These are phyloP conservation scores for Prunella fulvescens DNA, from an alignment of 2,113 vertebrate species.

Conservation along the genomic window DNA sequence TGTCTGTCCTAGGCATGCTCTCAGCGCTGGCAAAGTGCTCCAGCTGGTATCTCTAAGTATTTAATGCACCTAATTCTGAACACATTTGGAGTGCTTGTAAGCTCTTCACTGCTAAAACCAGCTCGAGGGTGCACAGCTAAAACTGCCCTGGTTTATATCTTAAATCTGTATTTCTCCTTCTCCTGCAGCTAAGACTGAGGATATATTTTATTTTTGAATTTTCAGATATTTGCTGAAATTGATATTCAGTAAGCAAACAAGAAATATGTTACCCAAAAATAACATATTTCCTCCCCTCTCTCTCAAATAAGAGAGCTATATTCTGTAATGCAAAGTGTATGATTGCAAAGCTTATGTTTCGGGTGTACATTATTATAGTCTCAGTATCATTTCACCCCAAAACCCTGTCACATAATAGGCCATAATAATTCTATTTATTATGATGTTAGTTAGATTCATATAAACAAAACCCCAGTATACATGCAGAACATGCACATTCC, in stretches of 20 bases:
- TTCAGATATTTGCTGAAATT: background rate
- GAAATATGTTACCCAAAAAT: background rate
- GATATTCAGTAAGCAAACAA: background rate
- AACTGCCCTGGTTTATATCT: background rate
- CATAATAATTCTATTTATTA: background rate
- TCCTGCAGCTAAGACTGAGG: background rate
- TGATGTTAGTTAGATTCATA: background rate
- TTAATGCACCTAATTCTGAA: background rate
- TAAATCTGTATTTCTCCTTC: background rate
- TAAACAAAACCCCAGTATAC: background rate
- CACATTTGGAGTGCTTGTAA: background rate
- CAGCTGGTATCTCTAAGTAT: background rate
- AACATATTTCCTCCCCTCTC: fast-evolving
- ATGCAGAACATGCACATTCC: background rate
- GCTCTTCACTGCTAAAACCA: background rate
- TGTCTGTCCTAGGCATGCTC: background rate
- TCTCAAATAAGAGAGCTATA: background rate
- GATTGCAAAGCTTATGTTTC: background rate
- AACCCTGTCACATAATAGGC: background rate
- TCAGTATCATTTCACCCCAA: background rate
- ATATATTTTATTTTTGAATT: background rate
- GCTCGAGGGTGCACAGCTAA: background rate
- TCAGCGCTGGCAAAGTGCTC: background rate
- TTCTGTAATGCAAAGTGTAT: background rate
- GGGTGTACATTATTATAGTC: background rate